These are phyloP conservation scores for Dascyllus trimaculatus DNA, from an alignment of 2,113 vertebrate species.

Conservation along the genomic window DNA sequence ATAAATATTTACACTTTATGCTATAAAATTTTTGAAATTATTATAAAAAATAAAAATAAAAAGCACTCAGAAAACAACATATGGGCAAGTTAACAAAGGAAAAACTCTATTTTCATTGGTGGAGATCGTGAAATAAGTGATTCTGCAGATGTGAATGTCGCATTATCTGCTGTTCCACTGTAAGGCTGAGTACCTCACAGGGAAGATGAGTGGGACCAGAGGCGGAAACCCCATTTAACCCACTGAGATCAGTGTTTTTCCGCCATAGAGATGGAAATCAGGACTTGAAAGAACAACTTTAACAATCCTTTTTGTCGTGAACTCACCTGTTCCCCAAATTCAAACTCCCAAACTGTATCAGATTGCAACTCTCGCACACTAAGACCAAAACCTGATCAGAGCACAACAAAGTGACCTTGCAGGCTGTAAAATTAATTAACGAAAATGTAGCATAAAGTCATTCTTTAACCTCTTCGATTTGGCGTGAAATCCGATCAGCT, in stretches of 20 bases:
- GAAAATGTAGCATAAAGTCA: not conserved
- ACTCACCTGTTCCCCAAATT: not conserved
- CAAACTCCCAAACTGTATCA: not conserved
- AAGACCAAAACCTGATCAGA: too few species aligned
- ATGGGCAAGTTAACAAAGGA: too few species aligned
- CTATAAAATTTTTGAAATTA: too few species aligned
- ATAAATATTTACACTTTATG: too few species aligned
- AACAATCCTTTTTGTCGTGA: not conserved
- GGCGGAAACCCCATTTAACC: not conserved
- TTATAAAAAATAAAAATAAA: too few species aligned
- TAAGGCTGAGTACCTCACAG: not conserved
- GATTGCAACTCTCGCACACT: not conserved
- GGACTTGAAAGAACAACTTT: not conserved
- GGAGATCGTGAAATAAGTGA: not conserved
- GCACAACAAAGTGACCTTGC: too few species aligned
- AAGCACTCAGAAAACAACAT: not conserved
- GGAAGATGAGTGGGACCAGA: not conserved
- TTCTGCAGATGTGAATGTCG: not conserved
- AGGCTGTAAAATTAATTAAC: not conserved
- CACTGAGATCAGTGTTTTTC: constrained; percentile 5
- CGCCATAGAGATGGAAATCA: not conserved
- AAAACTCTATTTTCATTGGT: too few species aligned
- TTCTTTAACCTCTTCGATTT: too few species aligned
- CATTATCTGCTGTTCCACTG: not conserved
- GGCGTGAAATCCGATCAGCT: too few species aligned